These are phyloP conservation scores for Conopomorpha cramerella DNA, from an alignment of 1,140 invertebrate species.

Conservation along the genomic window DNA sequence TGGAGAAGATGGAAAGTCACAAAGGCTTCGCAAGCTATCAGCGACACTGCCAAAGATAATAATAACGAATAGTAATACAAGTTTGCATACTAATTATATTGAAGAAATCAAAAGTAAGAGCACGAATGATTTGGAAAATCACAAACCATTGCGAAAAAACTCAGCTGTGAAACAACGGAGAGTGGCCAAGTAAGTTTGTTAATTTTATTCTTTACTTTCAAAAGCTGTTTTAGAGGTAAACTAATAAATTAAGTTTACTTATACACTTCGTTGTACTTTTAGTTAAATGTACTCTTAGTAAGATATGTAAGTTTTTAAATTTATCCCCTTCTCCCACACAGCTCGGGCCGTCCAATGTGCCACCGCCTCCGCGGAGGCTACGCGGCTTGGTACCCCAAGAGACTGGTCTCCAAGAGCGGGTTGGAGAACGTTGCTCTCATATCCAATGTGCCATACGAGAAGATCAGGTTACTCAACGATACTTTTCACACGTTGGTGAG, in stretches of 20 bases:
- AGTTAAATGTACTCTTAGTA: background rate
- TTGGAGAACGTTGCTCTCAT: conserved; percentile 41
- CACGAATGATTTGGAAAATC: conserved; percentile 5
- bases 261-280: too few relatives aligned
- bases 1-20: conserved; percentile 21
- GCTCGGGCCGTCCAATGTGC: conserved; percentile 12
- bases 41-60: conserved; percentile 41
- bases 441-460: conserved; percentile 44
- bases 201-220: background rate
- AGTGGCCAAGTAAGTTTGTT: background rate
- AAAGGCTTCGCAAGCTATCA: conserved; percentile 34
- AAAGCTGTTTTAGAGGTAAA: background rate
- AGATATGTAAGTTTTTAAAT: conserved; percentile 1
- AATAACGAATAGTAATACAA: conserved; percentile 39
- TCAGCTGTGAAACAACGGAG: conserved; percentile 8
- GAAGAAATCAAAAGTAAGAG: too few relatives aligned
- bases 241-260: too few relatives aligned
- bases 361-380: conserved; percentile 11
- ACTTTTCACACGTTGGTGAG: conserved; percentile 50
- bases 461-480: conserved; percentile 39
- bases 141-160: too few relatives aligned
- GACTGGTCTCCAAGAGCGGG: conserved; percentile 41
- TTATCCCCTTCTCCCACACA: background rate
- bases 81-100: too few relatives aligned
- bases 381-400: conserved; percentile 32